phyloP scores from a whole-genome alignment of 2,113 vertebrate genomes.

The Ciconia maguari region DNA sequence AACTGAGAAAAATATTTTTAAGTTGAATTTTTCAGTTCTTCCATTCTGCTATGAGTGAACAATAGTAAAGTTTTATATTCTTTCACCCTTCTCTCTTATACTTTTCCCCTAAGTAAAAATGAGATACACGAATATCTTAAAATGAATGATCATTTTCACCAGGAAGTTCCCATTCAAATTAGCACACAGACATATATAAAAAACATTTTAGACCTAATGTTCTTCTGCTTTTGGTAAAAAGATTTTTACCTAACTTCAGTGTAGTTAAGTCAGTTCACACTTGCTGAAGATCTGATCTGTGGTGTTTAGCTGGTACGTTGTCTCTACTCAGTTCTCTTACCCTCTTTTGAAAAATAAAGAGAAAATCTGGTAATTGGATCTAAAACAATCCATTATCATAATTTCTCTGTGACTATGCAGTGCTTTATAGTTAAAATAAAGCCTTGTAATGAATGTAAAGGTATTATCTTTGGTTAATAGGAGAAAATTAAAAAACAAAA shows the following conservation, averaged over 20 bases:
- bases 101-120: neutral
- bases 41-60: neutral
- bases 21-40: neutral
- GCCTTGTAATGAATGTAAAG: neutral
- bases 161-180: conserved; percentile 27
- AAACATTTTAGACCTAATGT: neutral
- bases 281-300: neutral
- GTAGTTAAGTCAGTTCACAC: neutral
- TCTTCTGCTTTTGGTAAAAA: neutral
- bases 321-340: neutral
- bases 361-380: neutral
- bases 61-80: neutral
- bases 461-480: neutral
- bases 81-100: neutral
- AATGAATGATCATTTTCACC: conserved; percentile 6
- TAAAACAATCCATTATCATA: neutral
- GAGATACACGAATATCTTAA: neutral
- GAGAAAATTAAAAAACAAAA: neutral
- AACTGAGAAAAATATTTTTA: neutral
- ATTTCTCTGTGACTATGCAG: neutral
- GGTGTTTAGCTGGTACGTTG: neutral
- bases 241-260: neutral
- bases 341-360: neutral
- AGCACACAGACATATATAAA: neutral
- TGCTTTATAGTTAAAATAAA: neutral